Percentiles rank a stretch among this genome's conserved stretches.
Evolutionary conservation across 2,113 vertebrate genomes (phyloP).

Genomic region (Phrynosoma blainvillii): DNA sequence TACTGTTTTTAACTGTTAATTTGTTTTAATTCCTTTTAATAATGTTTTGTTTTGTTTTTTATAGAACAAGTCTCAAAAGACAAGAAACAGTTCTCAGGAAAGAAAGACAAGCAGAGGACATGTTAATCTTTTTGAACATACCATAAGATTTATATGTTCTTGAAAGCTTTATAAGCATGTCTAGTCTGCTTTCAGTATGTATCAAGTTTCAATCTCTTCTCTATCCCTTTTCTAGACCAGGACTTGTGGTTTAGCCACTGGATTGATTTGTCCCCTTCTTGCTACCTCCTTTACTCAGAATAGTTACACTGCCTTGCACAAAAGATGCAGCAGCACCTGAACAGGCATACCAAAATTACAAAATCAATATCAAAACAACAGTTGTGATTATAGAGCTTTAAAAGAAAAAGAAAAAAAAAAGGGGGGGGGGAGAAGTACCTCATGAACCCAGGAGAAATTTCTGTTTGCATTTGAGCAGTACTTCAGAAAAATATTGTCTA

Average conservation of each 20-base stretch:
- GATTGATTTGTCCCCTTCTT: conserved; percentile 46
- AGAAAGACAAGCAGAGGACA: no score
- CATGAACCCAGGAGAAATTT: background rate
- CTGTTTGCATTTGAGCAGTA: background rate
- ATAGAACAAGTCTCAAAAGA: no score
- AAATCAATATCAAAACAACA: conserved; percentile 44
- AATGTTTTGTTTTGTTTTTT: background rate
- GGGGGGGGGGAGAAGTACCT: background rate
- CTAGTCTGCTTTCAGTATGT: background rate
- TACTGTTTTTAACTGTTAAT: no score
- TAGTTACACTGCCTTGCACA: conserved; percentile 48
- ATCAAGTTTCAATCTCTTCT: background rate
- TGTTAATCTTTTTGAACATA: conserved; percentile 1
- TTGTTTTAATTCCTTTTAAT: no score
- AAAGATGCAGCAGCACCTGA: conserved; percentile 36
- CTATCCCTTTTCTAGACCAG: background rate
- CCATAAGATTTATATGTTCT: conserved; percentile 30
- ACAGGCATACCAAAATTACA: conserved; percentile 22
- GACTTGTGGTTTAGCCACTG: conserved; percentile 36
- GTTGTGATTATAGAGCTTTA: background rate
- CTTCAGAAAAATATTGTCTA: background rate
- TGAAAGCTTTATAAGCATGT: no score
- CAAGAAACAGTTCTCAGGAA: background rate
- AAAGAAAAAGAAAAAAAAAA: background rate
- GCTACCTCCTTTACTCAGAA: conserved; percentile 40